phyloP scores from a whole-genome alignment of 2,797 vertebrate species.

The Acanthiza pusilla region DNA sequence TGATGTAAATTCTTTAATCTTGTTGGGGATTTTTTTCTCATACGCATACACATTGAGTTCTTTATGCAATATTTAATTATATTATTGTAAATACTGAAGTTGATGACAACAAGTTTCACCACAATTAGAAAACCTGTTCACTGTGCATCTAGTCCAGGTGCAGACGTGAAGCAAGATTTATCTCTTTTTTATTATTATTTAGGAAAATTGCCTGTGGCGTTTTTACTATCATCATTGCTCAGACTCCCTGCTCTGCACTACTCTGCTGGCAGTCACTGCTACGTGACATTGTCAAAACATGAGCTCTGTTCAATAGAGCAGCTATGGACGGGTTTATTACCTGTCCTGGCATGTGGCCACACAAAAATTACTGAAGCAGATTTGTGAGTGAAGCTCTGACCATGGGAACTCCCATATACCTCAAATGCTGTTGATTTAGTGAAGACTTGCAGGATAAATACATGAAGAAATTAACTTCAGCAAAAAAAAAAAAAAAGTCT shows the following conservation, averaged over 20 bases:
- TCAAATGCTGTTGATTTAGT: background rate
- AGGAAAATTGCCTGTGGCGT: background rate
- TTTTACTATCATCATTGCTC: background rate
- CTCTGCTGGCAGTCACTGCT: background rate
- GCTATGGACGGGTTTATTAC: background rate
- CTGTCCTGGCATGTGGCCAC: background rate
- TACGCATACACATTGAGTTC: background rate
- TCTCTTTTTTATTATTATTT: background rate
- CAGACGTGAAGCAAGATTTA: background rate
- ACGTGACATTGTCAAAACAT: fast-evolving
- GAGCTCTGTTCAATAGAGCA: background rate
- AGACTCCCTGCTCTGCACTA: background rate
- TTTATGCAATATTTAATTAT: background rate
- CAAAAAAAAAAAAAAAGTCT: background rate
- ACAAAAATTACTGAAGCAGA: background rate
- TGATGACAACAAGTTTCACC: background rate
- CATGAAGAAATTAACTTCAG: background rate
- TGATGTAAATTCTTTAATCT: background rate
- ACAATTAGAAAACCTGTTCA: background rate
- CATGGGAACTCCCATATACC: background rate
- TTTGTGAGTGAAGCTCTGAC: background rate
- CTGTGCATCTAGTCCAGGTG: background rate
- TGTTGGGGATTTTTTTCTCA: background rate
- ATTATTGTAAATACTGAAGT: background rate
- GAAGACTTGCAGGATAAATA: background rate